Base-by-base conservation (phyloP, 1,140 invertebrate genomes). In the Aricia agestis region DNA sequence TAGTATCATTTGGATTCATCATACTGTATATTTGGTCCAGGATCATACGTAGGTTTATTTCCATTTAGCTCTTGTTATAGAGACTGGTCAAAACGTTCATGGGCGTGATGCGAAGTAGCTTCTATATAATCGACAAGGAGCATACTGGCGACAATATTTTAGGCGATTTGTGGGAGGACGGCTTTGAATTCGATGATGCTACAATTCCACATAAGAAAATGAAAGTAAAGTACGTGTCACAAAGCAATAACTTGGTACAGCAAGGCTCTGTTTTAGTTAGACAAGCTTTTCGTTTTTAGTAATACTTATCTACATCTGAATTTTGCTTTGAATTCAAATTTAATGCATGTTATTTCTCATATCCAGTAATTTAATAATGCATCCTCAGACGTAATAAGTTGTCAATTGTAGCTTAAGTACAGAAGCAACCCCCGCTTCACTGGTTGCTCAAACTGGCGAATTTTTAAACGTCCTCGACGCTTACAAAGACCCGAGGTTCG, bases 111-210 rank as follows among this genome's bases (percentile, higher is more conserved):
- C 77, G 92, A 31, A 92, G 92, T 32, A 89, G 86, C 19, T 93
- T 93, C 80, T 93, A 84, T 73, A 92, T 93, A 6, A 84, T 93
- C 3, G 90, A 93, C 72, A 79, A 75, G 19, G 85, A 92, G 13
- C 80, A 83, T 67, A 69, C 83, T 0, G 80, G 81, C n/a, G 88
- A 90, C 0, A 77, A 90, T 17, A 71, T 93, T n/a, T 76, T 82
- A 19, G 93, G 93, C 0, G 92, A 93, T 76, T 86, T 93, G 76
- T 93, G 92, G 85, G 93, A 93, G 41, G 93, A 94, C 77, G 92
- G 92, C 2, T 92, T 93, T 81, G 75, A 82, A 13, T 18, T 70
- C 0, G 81, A 89, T 71, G 78, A 78, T 19, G 78, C 79, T 36
- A 72, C 77, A 6, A 88, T 93, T 79, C 86, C 90, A 3, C 89